A percentile compares a stretch with the other conserved stretches of the same genome.
These are phyloP conservation scores for Drepana falcataria DNA, from an alignment of 2,888 invertebrate genomes.

Conservation along the genomic window DNA sequence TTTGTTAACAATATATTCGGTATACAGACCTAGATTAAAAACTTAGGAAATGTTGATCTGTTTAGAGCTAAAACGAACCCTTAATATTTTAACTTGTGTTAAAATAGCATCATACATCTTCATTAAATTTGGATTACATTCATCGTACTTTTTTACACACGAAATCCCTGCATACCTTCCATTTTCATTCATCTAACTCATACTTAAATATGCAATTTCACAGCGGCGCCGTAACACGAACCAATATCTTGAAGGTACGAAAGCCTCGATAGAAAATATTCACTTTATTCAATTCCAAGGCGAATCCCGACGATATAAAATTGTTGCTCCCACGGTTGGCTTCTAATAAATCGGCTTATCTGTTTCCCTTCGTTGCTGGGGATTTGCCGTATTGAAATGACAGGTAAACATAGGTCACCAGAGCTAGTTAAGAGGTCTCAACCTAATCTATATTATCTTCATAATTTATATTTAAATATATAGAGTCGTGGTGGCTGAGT, in stretches of 20 bases:
- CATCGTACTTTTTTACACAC: neutral
- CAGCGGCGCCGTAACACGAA: neutral
- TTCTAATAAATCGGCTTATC: slow-evolving; percentile 51
- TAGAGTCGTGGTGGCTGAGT: too few species aligned
- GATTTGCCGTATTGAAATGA: slow-evolving; percentile 3
- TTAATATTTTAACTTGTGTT: too few species aligned
- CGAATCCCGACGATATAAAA: slow-evolving; percentile 41
- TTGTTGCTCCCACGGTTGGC: slow-evolving; percentile 33
- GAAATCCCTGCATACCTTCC: neutral
- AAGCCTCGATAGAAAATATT: slow-evolving; percentile 31
- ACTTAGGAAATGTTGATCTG: too few species aligned
- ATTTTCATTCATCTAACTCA: neutral
- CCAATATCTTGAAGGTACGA: slow-evolving; percentile 1
- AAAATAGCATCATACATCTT: too few species aligned
- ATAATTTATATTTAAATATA: too few species aligned
- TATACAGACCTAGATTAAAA: too few species aligned
- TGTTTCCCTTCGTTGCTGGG: slow-evolving; percentile 1
- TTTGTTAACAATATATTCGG: too few species aligned
- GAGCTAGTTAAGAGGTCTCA: neutral
- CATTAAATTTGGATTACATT: too few species aligned
- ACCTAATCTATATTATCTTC: neutral
- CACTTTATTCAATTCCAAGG: slow-evolving; percentile 41
- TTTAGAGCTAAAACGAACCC: too few species aligned
- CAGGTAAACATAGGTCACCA: slow-evolving; percentile 1
- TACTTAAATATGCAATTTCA: neutral